phyloP scores from a whole-genome alignment of 2,113 vertebrate species.

The Bettongia penicillata region DNA sequence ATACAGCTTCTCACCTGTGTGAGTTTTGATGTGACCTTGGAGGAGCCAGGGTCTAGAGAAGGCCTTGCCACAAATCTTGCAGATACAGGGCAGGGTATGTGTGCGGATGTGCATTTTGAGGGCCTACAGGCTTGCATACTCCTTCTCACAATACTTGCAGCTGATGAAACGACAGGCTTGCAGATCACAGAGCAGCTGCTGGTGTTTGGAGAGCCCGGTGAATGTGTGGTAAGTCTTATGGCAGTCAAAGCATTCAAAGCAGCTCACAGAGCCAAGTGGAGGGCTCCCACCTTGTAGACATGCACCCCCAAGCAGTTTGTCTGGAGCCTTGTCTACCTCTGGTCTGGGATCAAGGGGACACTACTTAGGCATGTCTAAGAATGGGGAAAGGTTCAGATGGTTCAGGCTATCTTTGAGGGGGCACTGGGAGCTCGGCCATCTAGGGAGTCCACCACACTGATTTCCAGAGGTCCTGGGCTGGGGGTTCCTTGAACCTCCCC shows the following conservation, averaged over 20 bases:
- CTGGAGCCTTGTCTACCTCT: not conserved
- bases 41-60: constrained; percentile 90
- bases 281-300: not conserved
- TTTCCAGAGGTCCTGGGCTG: constrained; percentile 41
- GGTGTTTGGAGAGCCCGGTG: constrained; percentile 75
- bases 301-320: not conserved
- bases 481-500: constrained; percentile 15
- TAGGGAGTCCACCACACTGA: not conserved
- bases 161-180: constrained; percentile 78
- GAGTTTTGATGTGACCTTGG: constrained; percentile 88
- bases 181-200: constrained; percentile 78
- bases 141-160: constrained; percentile 86
- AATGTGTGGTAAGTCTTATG: constrained; percentile 75
- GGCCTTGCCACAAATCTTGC: constrained; percentile 87
- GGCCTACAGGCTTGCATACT: constrained; percentile 84
- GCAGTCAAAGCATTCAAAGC: constrained; percentile 76
- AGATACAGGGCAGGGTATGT: constrained; percentile 88
- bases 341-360: constrained; percentile 43
- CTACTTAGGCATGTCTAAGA: constrained; percentile 49
- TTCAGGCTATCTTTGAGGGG: constrained; percentile 78
- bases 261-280: not conserved
- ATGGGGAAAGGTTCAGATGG: constrained; percentile 64
- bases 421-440: constrained; percentile 18
- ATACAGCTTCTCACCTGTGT: constrained; percentile 91
- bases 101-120: constrained; percentile 89